Evolutionary conservation across 2,113 vertebrate genomes (phyloP).

Genomic region (Eulemur macaco): DNA sequence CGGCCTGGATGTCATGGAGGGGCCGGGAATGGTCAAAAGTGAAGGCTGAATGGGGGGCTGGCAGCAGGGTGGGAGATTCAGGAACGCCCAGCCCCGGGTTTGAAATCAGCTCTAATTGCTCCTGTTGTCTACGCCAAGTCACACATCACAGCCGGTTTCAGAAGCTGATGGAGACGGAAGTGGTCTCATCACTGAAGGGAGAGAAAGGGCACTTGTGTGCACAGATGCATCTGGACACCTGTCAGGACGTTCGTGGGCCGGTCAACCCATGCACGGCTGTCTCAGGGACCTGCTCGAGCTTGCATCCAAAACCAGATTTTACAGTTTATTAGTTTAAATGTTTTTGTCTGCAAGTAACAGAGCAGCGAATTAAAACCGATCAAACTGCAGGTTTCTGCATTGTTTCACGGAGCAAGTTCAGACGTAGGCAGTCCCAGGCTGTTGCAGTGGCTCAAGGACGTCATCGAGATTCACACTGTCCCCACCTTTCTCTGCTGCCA

Average conservation of each 20-base stretch:
- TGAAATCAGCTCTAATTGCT: rapidly evolving
- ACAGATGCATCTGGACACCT: too few relatives aligned
- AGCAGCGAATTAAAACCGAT: background rate
- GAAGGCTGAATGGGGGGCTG: background rate
- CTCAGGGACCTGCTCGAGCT: background rate
- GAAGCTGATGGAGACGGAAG: background rate
- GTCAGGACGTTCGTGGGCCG: too few relatives aligned
- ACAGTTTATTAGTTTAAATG: background rate
- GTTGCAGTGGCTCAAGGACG: background rate
- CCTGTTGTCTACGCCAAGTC: rapidly evolving
- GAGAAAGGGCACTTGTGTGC: rapidly evolving
- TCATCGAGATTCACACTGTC: background rate
- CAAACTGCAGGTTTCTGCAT: background rate
- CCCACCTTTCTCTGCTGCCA: too few relatives aligned
- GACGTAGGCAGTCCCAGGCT: background rate
- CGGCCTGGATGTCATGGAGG: background rate
- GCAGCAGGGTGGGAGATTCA: background rate
- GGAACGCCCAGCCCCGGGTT: rapidly evolving
- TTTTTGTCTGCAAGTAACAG: background rate
- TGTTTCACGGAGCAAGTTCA: too few relatives aligned
- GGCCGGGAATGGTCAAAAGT: rapidly evolving
- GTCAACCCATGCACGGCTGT: rapidly evolving
- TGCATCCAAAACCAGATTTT: background rate
- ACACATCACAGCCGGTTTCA: rapidly evolving
- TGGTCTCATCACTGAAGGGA: background rate